A percentile compares a stretch with the other conserved stretches of the same genome.
phyloP scores from a whole-genome alignment of 2,888 invertebrate species.

The Drosophila seclusa region DNA sequence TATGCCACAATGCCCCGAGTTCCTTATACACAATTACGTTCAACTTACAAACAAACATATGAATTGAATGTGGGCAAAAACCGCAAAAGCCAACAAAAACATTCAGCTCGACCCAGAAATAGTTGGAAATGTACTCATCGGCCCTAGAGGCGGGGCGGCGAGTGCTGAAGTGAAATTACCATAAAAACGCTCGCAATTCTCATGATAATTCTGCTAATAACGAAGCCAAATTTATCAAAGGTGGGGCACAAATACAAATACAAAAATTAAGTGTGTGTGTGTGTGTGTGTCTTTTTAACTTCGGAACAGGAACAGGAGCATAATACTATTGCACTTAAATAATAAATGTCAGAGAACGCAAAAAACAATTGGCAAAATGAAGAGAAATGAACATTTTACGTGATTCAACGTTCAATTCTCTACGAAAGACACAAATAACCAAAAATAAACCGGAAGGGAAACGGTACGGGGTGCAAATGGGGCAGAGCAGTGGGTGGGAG shows the following conservation, averaged over 20 bases:
- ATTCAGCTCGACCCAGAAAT: constrained; percentile 39
- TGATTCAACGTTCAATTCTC: constrained; percentile 32
- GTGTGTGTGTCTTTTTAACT: background rate
- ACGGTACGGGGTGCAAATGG: background rate
- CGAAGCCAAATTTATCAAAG: constrained; percentile 35
- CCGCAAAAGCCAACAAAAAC: constrained; percentile 30
- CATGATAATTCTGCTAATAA: constrained; percentile 44
- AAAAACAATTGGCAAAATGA: constrained; percentile 44
- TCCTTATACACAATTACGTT: background rate
- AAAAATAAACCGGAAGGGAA: constrained; percentile 1
- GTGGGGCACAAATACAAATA: background rate
- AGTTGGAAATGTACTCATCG: constrained; percentile 27
- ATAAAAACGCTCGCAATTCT: constrained; percentile 44
- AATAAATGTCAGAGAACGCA: constrained; percentile 32
- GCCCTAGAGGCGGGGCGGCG: background rate
- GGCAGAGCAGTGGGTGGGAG: background rate
- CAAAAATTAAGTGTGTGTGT: background rate
- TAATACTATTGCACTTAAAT: constrained; percentile 23
- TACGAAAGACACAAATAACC: constrained; percentile 10
- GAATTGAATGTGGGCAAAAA: constrained; percentile 9
- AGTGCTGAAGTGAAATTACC: constrained; percentile 28
- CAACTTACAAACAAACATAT: background rate
- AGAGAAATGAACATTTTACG: constrained; percentile 63
- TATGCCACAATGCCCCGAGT: constrained; percentile 11
- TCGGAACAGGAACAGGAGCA: background rate